Base-by-base conservation (phyloP, 2,888 invertebrate species). In the Acanthoscelides obtectus region DNA sequence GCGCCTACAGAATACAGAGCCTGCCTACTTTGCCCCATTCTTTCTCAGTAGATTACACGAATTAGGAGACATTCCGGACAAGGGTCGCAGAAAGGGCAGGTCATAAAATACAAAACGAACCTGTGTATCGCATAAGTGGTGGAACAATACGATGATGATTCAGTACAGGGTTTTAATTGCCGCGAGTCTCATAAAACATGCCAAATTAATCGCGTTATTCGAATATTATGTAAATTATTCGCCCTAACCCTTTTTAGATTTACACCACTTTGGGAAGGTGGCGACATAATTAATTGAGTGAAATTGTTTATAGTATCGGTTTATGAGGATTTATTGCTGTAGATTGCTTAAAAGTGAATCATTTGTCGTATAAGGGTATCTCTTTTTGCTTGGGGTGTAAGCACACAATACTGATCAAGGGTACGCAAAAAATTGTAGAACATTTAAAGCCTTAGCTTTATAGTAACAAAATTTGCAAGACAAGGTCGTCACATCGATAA, bases 191-290 rank as follows among this genome's bases (percentile, higher is more conserved):
- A 74, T 75, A 72, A 78, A 77, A 76, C 75, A 75, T 74, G 76
- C 75, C 74, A 74, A 78, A 76, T 78, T 75, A 75, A 77, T 75
- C 72, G 75, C 70, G 69, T 70, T 73, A 76, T 74, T 70, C 70
- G 72, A 79, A 78, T 78, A 77, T 77, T 79, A 80, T 80, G 79
- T 74, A 80, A 79, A 79, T 80, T 70, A 76, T 73, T 74, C 72
- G 72, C 63, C 71, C 72, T 71, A 79, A 78, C 79, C 79, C 78
- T 80, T 79, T 78, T 71, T 72, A 70, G 73, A 78, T 79, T 77
- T 77, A 79, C 74, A 73, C 70, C 72, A 71, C 45, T 71, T 68
- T 69, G 73, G 71, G 73, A 76, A 76, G 79, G 76, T 77, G 78
- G 73, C 73, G 77, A 76, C 76, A 76, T 77, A 73, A 76, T 77